A percentile compares a stretch with the other conserved stretches of the same genome.
These are phyloP conservation scores for Melangyna quadrimaculata DNA, from an alignment of 2,888 invertebrate species.

Conservation along the genomic window DNA sequence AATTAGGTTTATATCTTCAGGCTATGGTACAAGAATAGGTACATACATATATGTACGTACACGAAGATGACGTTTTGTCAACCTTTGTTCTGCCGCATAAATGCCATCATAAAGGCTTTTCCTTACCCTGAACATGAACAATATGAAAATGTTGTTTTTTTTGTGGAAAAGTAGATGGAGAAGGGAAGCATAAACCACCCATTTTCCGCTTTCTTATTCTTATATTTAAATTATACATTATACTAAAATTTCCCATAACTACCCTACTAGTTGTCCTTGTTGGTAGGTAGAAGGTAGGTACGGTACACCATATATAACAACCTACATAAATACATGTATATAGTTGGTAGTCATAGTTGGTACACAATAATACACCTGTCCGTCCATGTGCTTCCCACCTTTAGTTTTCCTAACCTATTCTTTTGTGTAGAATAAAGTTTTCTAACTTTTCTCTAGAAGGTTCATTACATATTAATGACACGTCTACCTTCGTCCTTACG, in stretches of 20 bases:
- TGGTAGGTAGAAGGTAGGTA: too few species aligned
- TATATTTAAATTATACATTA: conserved; percentile 59
- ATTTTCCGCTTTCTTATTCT: conserved; percentile 1
- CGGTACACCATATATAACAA: conserved; percentile 4
- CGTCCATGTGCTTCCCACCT: conserved; percentile 15
- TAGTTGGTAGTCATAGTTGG: not conserved
- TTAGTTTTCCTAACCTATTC: not conserved
- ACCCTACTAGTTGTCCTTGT: conserved; percentile 47
- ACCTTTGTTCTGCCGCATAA: conserved; percentile 17
- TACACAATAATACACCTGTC: conserved; percentile 7
- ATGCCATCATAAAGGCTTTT: conserved; percentile 13
- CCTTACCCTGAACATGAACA: not conserved
- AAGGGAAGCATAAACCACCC: not conserved
- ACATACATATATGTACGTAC: too few species aligned
- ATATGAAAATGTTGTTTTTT: not conserved
- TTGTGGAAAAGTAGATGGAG: not conserved
- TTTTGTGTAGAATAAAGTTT: conserved; percentile 46
- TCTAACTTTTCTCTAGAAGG: conserved; percentile 54
- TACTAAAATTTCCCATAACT: conserved; percentile 54
- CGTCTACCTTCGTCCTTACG: conserved; percentile 65
- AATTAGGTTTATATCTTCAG: conserved; percentile 52
- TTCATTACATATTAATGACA: conserved; percentile 68
- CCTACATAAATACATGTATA: not conserved
- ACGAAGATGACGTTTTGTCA: conserved; percentile 27
- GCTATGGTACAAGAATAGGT: conserved; percentile 39